Percentiles rank a stretch among this genome's conserved stretches.
These are phyloP conservation scores for Lycopodina hypogea DNA, from an alignment of 37 sponge, comb jelly and placozoan species.

Conservation along the genomic window DNA sequence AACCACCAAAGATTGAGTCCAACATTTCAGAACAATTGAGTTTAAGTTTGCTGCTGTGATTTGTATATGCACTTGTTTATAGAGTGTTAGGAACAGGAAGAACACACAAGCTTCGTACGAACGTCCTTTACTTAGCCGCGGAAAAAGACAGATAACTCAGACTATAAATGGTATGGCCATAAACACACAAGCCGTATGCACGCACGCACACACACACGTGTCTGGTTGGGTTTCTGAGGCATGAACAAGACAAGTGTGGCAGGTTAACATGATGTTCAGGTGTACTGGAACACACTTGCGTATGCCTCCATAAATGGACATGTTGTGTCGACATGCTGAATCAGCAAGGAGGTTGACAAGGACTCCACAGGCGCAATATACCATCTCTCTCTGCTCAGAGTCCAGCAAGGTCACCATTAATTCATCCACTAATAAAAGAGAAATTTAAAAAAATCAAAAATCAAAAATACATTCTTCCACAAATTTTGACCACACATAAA, in stretches of 20 bases:
- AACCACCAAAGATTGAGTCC: too few relatives aligned
- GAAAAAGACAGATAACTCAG: too few relatives aligned
- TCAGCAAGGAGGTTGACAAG: constrained; percentile 81
- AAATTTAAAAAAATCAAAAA: constrained; percentile 4
- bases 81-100: too few relatives aligned
- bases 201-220: too few relatives aligned
- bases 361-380: constrained; percentile 85
- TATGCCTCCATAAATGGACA: constrained; percentile 54
- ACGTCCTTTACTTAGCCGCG: too few relatives aligned
- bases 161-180: too few relatives aligned
- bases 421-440: constrained; percentile 66
- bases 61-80: too few relatives aligned
- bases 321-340: constrained; percentile 24
- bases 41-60: too few relatives aligned
- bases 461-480: background rate
- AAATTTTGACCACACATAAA: too few relatives aligned
- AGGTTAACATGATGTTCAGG: background rate
- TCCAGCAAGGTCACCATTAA: constrained; percentile 75
- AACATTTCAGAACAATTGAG: too few relatives aligned
- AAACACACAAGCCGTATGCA: too few relatives aligned
- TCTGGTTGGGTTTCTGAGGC: background rate
- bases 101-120: too few relatives aligned
- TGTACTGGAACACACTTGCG: constrained; percentile 46
- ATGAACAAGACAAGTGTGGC: background rate
- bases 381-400: constrained; percentile 76